A percentile compares a stretch with the other conserved stretches of the same genome.
These are phyloP conservation scores for Mesorhabditis belari DNA, from an alignment of 2,888 invertebrate species.

Conservation along the genomic window DNA sequence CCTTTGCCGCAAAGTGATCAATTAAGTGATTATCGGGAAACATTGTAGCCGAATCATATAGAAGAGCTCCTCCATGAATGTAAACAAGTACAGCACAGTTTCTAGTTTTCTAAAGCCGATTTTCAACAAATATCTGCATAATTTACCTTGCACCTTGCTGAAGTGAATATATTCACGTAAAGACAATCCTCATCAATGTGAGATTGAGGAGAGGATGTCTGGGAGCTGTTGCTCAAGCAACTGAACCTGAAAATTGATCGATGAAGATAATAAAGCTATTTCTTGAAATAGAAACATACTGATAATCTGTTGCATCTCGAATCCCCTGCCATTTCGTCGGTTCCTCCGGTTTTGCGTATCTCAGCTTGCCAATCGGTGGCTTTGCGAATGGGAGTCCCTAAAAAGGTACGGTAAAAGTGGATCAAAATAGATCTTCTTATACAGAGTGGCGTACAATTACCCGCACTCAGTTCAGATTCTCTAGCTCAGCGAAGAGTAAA, in stretches of 20 bases:
- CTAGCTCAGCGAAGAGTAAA: too few relatives aligned
- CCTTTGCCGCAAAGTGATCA: neutral
- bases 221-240: neutral
- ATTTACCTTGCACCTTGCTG: neutral
- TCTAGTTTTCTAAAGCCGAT: neutral
- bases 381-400: neutral
- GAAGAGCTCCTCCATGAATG: neutral
- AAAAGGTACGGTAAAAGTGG: too few relatives aligned
- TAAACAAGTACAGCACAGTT: neutral
- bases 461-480: too few relatives aligned
- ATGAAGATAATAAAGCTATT: neutral
- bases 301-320: neutral
- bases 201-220: neutral
- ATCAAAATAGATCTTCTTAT: too few relatives aligned
- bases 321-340: neutral
- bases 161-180: neutral
- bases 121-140: too few relatives aligned
- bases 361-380: neutral
- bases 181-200: neutral
- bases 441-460: too few relatives aligned
- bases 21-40: neutral
- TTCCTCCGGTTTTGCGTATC: neutral
- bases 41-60: neutral
- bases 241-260: neutral
- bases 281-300: neutral